Evolutionary conservation across 1,140 invertebrate species (phyloP), one percentile per base, ranked within the genome.

Genomic region (Micrasema minimum): DNA sequence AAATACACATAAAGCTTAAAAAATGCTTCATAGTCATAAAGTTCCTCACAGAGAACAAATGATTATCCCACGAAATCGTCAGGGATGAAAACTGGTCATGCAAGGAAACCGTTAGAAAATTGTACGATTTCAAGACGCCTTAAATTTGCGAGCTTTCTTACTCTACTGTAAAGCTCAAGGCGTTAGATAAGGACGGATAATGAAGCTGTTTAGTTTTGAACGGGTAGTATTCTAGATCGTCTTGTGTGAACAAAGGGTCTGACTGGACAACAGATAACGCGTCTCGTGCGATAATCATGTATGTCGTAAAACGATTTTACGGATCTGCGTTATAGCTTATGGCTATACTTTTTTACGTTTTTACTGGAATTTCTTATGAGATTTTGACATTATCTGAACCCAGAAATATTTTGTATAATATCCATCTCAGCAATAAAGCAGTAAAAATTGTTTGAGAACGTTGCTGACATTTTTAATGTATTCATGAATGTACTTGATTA

Each of bases 11-110:
- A 41, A 68, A 71, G 65, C 43, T 74, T 75, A 69, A 75, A 75
- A 74, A 72, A 59, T 75, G 51, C 68, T 53, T 62, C 53, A 46
- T 37, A 43, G 64, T 75, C 69, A 66, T 71, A 75, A 75, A 74
- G 18, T 38, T 66, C 66, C 69, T 26, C 61, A 61, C 57, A 66
- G 66, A 72, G 71, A 71, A 71, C 66, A 72, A 69, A 69, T 71
- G 65, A 75, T 75, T 71, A 75, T 75, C 65, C 57, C 48, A 71
- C 64, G 50, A 69, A 71, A 71, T 66, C 64, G 59, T 71, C 43
- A 50, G 20, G 41, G 22, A 18, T 26, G 64, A 57, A 55, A 46
- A 46, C 18, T 35, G 46, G 23, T 16, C 14, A 43, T 4, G 26
- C 26, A 31, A 31, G 26, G 26, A 23, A 11, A 14, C n/a, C 23